Base-by-base conservation (phyloP, 1,140 invertebrate species). In the Caenorhabditis brenneri region DNA sequence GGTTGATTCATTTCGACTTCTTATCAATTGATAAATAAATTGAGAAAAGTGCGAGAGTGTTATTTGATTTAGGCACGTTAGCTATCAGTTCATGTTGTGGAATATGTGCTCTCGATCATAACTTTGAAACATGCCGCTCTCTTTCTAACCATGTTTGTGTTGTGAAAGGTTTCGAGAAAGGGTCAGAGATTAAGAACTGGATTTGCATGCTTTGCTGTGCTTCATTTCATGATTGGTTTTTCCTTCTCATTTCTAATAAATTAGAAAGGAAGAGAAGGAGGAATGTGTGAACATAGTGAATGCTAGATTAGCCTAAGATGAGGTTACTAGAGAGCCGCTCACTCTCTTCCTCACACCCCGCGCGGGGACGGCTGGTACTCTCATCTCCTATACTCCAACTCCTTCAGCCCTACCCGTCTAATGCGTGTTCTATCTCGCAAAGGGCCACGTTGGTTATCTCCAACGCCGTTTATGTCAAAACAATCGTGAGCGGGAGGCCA, bases 401-500 rank as follows among this genome's bases (percentile, higher is more conserved):
- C 24, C 10, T 55, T 27, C 15, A 24, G 36, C 9, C 19, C 33
- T n/a, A n/a, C n/a, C n/a, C 12, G 33, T 22, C n/a, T 36, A 65
- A 36, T 12, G 58, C 33, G 58, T 42, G 36, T 27, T 33, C 65
- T 42, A 74, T 31, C 29, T 74, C 36, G 24, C 36, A 42, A 15
- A 10, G 65, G 22, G 19, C 36, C 65, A 24, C 36, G 15, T 24
- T 22, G n/a, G 65, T 42, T 46, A 74, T 42, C 65, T 33, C 65
- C 36, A 12, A 24, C 33, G 36, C 65, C 65, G 65, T 42, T 74
- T 36, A 74, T 74, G 36, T 74, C 36, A 74, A 74, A 74, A 39
- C 65, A 74, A 74, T 74, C 19, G 36, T 74, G 65, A 36, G 65
- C 65, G 36, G 65, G 5, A n/a, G 36, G 36, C 29, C 65, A 74